These are phyloP conservation scores for Chionomys nivalis DNA, from an alignment of 2,113 vertebrate genomes.

Conservation along the genomic window DNA sequence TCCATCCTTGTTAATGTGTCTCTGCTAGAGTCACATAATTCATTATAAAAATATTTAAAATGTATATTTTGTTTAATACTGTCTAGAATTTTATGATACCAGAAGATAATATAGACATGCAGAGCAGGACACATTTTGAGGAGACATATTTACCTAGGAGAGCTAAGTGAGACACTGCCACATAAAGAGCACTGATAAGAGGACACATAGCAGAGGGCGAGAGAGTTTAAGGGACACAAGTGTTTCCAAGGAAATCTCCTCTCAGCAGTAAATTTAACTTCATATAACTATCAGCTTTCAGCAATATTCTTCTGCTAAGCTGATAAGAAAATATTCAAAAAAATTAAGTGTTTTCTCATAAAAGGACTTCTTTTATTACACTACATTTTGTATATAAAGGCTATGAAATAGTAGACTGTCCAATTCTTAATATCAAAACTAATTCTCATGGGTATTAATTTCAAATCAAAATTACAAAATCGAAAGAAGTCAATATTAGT, in stretches of 20 bases:
- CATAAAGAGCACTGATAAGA: not conserved
- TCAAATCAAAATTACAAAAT: not conserved
- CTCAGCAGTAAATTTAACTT: not conserved
- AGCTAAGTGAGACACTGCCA: not conserved
- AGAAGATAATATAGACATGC: not conserved
- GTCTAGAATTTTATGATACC: not conserved
- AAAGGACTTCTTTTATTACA: not conserved
- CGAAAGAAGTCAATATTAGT: not conserved
- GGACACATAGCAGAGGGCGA: not conserved
- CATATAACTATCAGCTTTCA: not conserved
- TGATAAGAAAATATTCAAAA: not conserved
- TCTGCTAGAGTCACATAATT: not conserved
- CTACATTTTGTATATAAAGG: not conserved
- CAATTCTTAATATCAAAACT: not conserved
- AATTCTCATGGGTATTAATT: not conserved
- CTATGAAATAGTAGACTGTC: not conserved
- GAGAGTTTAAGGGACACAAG: not conserved
- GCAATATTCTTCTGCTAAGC: not conserved
- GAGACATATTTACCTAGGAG: not conserved
- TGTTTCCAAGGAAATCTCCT: not conserved
- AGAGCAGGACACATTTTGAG: not conserved
- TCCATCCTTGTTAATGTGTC: not conserved
- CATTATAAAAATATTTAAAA: not conserved
- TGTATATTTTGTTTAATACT: not conserved
- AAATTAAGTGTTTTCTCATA: not conserved